Percentiles rank a stretch among this genome's conserved stretches.
Evolutionary conservation across 2,888 invertebrate genomes (phyloP).

Genomic region (Phortica okadai): DNA sequence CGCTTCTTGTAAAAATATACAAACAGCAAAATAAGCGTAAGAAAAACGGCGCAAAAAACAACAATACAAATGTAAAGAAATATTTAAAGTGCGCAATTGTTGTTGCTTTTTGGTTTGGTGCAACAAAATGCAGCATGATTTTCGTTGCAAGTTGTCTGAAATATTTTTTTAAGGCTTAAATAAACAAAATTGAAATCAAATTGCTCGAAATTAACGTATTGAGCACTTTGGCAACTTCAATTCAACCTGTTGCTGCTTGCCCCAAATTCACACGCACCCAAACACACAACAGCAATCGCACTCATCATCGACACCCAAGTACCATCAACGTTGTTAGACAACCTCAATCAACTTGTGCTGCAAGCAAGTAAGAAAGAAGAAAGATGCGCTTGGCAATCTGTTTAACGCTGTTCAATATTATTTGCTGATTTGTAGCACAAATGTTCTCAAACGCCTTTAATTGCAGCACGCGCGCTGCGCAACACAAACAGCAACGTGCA

Average conservation of each 20-base stretch:
- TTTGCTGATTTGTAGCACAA: too few relatives aligned
- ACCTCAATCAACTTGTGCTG: constrained; percentile 29
- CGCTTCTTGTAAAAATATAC: constrained; percentile 1
- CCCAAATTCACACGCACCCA: not conserved
- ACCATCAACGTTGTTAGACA: constrained; percentile 7
- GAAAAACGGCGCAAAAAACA: not conserved
- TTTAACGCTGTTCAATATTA: not conserved
- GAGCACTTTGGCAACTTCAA: not conserved
- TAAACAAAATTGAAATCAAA: not conserved
- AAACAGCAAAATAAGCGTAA: not conserved
- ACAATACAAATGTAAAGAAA: not conserved
- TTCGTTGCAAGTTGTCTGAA: not conserved
- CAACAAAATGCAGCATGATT: not conserved
- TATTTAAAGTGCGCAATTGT: constrained; percentile 3
- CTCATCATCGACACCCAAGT: not conserved
- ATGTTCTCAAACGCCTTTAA: not conserved
- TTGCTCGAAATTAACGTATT: too few relatives aligned
- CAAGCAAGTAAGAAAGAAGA: not conserved
- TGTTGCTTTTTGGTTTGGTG: not conserved
- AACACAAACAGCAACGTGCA: not conserved
- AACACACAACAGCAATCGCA: not conserved
- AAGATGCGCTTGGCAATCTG: constrained; percentile 13
- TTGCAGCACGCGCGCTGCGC: constrained; percentile 22
- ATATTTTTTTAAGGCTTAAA: not conserved
- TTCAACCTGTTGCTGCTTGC: constrained; percentile 17